phyloP scores from a whole-genome alignment of 2,113 vertebrate genomes.

The Taurulus bubalis region DNA sequence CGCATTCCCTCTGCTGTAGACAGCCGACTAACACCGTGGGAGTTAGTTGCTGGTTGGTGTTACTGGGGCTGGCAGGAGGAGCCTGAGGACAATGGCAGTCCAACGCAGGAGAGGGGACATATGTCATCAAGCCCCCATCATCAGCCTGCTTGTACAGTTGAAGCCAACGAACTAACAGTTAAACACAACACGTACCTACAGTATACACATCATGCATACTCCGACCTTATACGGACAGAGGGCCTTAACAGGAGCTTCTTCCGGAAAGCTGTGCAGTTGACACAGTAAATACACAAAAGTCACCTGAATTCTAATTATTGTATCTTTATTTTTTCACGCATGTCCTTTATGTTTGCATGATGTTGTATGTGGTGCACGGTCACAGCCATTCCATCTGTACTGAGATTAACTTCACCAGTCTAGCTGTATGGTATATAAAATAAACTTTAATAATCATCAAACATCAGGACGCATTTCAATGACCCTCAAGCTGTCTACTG shows the following conservation, averaged over 20 bases:
- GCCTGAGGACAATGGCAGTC: conserved; percentile 48
- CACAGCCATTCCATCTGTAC: too few relatives aligned
- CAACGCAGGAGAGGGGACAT: conserved; percentile 34
- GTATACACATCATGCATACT: background rate
- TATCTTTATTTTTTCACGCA: background rate
- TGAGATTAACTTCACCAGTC: too few relatives aligned
- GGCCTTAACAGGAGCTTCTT: background rate
- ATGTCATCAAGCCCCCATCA: conserved; percentile 38
- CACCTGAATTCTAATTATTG: background rate
- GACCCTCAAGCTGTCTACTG: conserved; percentile 12
- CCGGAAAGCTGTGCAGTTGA: too few relatives aligned
- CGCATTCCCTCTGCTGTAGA: conserved; percentile 43
- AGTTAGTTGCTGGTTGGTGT: conserved; percentile 43
- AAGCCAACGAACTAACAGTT: background rate
- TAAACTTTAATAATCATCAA: background rate
- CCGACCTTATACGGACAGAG: background rate
- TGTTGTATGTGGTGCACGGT: background rate
- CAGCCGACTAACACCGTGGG: conserved; percentile 48
- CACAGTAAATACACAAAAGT: background rate
- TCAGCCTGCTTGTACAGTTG: background rate
- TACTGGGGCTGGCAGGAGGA: conserved; percentile 27
- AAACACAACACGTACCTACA: background rate
- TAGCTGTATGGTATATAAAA: background rate
- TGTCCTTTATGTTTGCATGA: background rate
- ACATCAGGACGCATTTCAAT: background rate